These are phyloP conservation scores for Sycobia sp. DNA, from an alignment of 1,140 invertebrate species.

Conservation along the genomic window DNA sequence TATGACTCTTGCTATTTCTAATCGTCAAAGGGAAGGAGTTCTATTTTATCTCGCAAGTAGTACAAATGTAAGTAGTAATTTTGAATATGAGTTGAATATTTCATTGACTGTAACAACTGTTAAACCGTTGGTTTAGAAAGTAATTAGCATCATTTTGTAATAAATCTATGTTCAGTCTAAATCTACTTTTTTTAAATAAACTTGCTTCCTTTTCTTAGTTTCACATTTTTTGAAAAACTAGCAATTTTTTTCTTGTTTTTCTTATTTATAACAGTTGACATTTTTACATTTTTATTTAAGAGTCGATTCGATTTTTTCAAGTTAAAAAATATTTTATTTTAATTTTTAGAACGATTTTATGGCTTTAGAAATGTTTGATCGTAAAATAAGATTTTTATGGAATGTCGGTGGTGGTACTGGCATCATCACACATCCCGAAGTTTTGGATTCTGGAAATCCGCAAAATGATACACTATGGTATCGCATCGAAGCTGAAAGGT, in stretches of 20 bases:
- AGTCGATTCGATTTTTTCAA: too few species aligned
- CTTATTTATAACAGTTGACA: too few species aligned
- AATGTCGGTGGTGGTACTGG: conserved; percentile 74
- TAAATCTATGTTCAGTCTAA: too few species aligned
- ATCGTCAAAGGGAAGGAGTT: conserved; percentile 66
- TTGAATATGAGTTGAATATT: not conserved
- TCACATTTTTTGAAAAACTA: too few species aligned
- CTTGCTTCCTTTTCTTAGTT: too few species aligned
- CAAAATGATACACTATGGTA: conserved; percentile 76
- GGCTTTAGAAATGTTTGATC: conserved; percentile 77
- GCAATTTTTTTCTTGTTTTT: too few species aligned
- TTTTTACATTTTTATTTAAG: too few species aligned
- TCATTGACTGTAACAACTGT: not conserved
- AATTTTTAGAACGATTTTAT: conserved; percentile 70
- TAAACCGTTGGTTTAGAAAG: not conserved
- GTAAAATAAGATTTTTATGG: conserved; percentile 77
- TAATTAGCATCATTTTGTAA: not conserved
- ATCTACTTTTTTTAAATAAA: too few species aligned
- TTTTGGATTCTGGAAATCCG: conserved; percentile 63
- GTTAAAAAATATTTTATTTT: conserved; percentile 11
- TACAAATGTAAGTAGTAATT: conserved; percentile 57
- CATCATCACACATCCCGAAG: conserved; percentile 68
- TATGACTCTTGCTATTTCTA: conserved; percentile 70
- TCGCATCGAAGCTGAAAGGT: conserved; percentile 71
- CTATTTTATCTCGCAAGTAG: conserved; percentile 72